phyloP scores from a whole-genome alignment of 2,113 vertebrate species.

The Gila orcuttii region DNA sequence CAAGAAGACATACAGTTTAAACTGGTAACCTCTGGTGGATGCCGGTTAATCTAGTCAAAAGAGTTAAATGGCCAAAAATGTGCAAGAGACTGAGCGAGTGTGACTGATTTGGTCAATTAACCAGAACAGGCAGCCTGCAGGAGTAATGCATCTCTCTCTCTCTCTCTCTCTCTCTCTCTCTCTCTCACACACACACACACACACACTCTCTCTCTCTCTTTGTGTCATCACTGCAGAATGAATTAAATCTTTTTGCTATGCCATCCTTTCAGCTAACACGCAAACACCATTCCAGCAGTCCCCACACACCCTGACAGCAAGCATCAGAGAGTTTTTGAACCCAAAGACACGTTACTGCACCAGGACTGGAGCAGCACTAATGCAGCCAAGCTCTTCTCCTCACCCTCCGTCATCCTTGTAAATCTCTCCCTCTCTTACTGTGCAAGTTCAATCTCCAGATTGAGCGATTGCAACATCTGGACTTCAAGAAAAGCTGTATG shows the following conservation, averaged over 20 bases:
- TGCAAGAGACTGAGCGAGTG: neutral
- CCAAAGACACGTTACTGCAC: constrained; percentile 13
- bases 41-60: neutral
- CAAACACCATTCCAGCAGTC: neutral
- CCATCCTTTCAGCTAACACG: neutral
- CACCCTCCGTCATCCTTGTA: too few relatives aligned
- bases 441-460: neutral
- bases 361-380: constrained; percentile 7
- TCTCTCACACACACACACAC: too few relatives aligned
- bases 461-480: neutral
- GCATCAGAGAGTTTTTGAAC: constrained; percentile 15
- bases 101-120: constrained; percentile 37
- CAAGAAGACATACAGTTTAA: neutral
- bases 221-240: constrained; percentile 10
- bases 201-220: too few relatives aligned
- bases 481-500: neutral
- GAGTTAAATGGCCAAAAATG: neutral
- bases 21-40: constrained; percentile 1
- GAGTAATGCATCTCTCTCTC: constrained; percentile 25
- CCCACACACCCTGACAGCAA: neutral
- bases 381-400: neutral
- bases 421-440: neutral
- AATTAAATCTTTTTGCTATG: constrained; percentile 11
- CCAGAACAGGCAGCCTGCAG: neutral
- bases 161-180: too few relatives aligned